Conservation (phyloP, 2,113 vertebrate species). For the Chelonoidis abingdonii region DNA sequence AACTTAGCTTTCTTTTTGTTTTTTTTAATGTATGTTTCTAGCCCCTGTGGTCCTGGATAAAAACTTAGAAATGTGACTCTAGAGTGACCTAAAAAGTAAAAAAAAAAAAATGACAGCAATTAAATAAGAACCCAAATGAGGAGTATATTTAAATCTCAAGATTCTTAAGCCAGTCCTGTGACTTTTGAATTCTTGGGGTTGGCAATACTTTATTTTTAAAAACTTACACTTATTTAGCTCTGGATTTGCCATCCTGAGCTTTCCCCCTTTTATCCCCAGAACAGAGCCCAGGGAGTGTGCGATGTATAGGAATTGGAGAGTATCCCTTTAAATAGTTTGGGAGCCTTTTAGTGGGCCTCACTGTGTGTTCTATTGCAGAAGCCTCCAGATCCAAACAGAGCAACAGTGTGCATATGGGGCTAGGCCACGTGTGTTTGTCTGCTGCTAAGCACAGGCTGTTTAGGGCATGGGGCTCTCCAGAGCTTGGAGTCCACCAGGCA, state of each 20-base stretch:
- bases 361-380: neutral
- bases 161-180: neutral
- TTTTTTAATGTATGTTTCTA: neutral
- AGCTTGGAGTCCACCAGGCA: neutral
- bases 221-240: neutral
- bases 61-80: neutral
- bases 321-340: neutral
- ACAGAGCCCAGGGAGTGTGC: neutral
- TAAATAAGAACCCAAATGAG: neutral
- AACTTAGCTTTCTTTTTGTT: neutral
- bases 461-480: neutral
- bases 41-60: neutral
- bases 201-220: neutral
- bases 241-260: neutral
- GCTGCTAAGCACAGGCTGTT: neutral
- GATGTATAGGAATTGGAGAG: neutral
- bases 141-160: accelerated
- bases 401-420: neutral
- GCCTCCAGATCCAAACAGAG: neutral
- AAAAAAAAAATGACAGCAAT: neutral
- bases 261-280: accelerated
- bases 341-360: neutral
- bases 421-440: neutral
- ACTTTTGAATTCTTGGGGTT: neutral
- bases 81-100: neutral